Evolutionary conservation across 2,113 vertebrate genomes (phyloP).

Genomic region (Trachemys scripta): DNA sequence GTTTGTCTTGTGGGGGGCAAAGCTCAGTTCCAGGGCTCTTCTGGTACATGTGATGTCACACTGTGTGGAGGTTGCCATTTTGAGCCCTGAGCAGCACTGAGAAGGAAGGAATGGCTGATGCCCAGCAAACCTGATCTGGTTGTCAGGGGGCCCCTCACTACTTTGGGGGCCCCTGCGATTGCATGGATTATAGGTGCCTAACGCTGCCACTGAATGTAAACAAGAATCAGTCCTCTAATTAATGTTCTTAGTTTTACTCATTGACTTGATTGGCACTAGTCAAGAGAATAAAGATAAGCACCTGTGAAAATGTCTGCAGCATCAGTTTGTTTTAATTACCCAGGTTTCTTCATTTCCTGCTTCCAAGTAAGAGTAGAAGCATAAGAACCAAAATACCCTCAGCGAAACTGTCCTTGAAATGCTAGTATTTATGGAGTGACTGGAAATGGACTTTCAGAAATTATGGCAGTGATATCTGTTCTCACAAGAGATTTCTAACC

Average conservation of each 20-base stretch:
- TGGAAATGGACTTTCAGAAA: conserved; percentile 14
- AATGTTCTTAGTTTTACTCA: conserved; percentile 31
- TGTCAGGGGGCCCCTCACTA: not conserved
- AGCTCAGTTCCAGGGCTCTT: not conserved
- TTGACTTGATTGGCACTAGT: conserved; percentile 1
- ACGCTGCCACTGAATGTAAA: not conserved
- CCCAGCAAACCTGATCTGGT: not conserved
- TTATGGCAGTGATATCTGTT: not conserved
- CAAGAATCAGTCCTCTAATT: not conserved
- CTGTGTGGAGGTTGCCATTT: not conserved
- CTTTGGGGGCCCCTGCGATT: not conserved
- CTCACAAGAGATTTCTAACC: not conserved
- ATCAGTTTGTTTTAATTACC: rapidly evolving
- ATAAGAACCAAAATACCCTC: not conserved
- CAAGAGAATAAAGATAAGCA: not conserved
- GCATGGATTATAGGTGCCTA: not conserved
- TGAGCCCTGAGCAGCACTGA: not conserved
- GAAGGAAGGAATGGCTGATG: not conserved
- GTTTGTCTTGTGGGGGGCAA: not conserved
- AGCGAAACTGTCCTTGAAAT: not conserved
- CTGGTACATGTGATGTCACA: not conserved
- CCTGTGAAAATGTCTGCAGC: not conserved
- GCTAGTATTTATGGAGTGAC: not conserved
- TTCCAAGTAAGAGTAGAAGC: not conserved
- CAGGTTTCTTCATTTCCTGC: not conserved